Evolutionary conservation across 2,113 vertebrate genomes (phyloP), one percentile per base, ranked within the genome.

Genomic region (Poecilia latipinna): DNA sequence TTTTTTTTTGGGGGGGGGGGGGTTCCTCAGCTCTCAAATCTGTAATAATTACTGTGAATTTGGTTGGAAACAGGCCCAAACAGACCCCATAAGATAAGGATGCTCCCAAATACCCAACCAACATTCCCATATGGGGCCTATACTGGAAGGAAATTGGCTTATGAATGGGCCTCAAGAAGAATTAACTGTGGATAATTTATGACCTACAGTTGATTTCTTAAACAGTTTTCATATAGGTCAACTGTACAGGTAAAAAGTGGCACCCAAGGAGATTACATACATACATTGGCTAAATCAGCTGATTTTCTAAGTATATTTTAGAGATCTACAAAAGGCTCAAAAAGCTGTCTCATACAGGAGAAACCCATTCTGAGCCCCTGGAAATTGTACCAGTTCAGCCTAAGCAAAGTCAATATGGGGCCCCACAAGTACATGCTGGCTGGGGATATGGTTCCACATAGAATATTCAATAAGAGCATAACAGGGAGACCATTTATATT

Each of bases 401-500:
- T n/a, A 57, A 57, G 8, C 51, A 57, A n/a, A n/a, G 24, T 11
- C 51, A 8, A 57, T 24, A n/a, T 57, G 22, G 22, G 24, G 7
- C 19, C 22, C 22, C 19, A 57, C 22, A 57, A 10, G 10, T 24
- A 57, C 51, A 57, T n/a, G 8, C 51, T 57, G 6, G 22, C 22
- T 57, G 51, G 51, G 22, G 8, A n/a, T 8, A 10, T 57, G 51
- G 22, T n/a, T 57, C 24, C 8, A 15, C 19, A 32, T 11, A 28
- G 63, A 39, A 35, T 31, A 68, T 79, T 51, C 48, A 78, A 75
- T 69, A 63, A 75, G 77, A 82, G 76, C 74, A 73, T 29, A 54
- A 67, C 8, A 66, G 19, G 15, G 33, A 15, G 64, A 62, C 39
- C 3, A 75, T 54, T 71, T 80, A 80, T 72, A 67, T 65, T 65